Base-by-base conservation (phyloP, 1,140 invertebrate genomes). In the Anoplophora glabripennis region DNA sequence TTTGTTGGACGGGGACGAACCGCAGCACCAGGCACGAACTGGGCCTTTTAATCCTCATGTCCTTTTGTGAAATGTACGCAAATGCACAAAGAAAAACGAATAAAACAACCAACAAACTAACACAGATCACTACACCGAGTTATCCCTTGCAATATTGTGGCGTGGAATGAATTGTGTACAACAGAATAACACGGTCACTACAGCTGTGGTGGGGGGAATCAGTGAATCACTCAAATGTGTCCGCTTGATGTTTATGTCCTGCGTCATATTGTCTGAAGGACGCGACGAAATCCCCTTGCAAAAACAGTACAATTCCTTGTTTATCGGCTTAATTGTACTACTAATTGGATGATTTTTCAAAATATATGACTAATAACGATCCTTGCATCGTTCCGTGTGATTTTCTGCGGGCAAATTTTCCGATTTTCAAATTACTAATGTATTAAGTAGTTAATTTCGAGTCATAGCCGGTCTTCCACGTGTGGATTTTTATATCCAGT, bases 41-140 rank as follows among this genome's bases (percentile, higher is more conserved):
- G 71, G 82, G 78, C 72, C 84, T 79, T 75, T 84, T 86, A 69
- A 85, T 80, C 77, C 83, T 82, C 83, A 85, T 86, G 66, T 78
- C 80, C 68, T 75, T 71, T 75, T 74, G 67, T 71, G 15, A 28
- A 59, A 55, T 49, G 36, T 48, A 57, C 28, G 14, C 51, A 59
- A 59, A 55, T 14, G 34, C 35, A 34, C 11, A 21, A 28, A 48
- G n/a, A 58, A 47, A 59, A 51, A 21, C 14, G 15, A 42, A 37
- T 33, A 8, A 54, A 37, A 37, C 4, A 41, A 35, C 40, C 61
- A 57, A 44, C 12, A 10, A 7, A 52, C n/a, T n/a, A n/a, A n/a
- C 21, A 53, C 45, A 7, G 15, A 17, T 45, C 46, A 34, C 36
- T 51, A 41, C 36, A 11, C 17, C 34, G 18, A 34, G 41, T 36